Base-by-base conservation (phyloP, 2,113 vertebrate genomes). In the Scomber scombrus region DNA sequence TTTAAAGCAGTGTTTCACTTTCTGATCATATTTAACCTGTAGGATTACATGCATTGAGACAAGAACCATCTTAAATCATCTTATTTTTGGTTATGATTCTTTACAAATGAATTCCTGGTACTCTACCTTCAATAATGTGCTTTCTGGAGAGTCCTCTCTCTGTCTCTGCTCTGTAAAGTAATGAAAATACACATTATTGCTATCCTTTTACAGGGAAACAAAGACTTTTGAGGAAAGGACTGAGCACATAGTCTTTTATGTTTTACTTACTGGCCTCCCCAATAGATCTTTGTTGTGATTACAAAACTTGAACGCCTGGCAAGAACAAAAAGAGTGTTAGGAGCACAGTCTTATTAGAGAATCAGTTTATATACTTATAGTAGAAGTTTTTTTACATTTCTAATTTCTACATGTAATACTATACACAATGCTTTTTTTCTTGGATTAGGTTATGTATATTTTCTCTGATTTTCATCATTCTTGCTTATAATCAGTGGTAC, bases 261-360 rank as follows among this genome's bases (percentile, higher is more conserved):
- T 19, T 66, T 29, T 75, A 97, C 97, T 97, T 93, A 98, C 97
- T 97, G 96, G 93, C 97, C 97, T 86, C 97, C 97, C 97, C 96
- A 95, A 82, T 97, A 97, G 88, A 97, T 97, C 87, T 97, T 98
- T 75, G 97, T 98, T 14, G 97, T 97, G 87, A 98, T 94, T 21
- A 98, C 96, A 71, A 96, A 97, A 94, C 96, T 98, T 54, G 97
- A 93, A 75, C 95, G 94, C 23, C 95, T 96, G 85, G 11, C 43
- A 85, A 78, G 31, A 15, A 77, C 3, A 89, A 26, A 65, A 81
- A 69, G 52, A 66, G 4, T 1, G 26, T 67, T 26, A 78, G 10
- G 18, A 55, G 16, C 0, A 50, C 18, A 66, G 26, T 14, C 52
- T 76, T 34, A 58, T 26, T 18, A 50, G 12, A 2, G 12, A 43